Percentiles rank a stretch among this genome's conserved stretches.
Evolutionary conservation across 2,113 vertebrate species (phyloP).

Genomic region (Gnathochromis pfefferi): DNA sequence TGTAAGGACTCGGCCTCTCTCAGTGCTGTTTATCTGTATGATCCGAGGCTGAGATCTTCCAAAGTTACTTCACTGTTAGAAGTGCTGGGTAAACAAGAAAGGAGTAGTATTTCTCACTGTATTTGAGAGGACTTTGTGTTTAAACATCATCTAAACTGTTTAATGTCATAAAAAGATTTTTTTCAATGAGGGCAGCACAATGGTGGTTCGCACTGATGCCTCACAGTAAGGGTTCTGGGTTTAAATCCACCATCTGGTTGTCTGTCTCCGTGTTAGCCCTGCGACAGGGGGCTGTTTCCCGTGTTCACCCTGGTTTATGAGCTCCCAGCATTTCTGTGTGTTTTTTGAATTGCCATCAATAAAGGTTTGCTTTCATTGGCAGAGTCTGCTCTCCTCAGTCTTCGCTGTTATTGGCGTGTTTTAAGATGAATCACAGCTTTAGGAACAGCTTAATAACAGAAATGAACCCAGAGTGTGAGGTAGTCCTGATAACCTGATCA

Average conservation of each 20-base stretch:
- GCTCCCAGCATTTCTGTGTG: not conserved
- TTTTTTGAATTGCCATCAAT: not conserved
- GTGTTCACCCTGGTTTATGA: not conserved
- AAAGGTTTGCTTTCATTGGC: not conserved
- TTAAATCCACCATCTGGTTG: not conserved
- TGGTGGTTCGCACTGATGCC: not conserved
- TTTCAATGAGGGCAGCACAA: not conserved
- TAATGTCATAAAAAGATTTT: not conserved
- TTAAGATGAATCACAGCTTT: not conserved
- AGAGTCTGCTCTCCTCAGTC: not conserved
- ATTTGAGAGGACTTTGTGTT: not conserved
- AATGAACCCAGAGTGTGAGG: not conserved
- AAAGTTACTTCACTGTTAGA: not conserved
- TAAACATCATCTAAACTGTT: not conserved
- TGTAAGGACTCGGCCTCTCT: not conserved
- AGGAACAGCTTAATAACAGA: not conserved
- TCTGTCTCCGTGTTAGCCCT: not conserved
- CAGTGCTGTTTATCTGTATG: not conserved
- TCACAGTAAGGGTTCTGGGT: not conserved
- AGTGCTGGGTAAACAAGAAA: not conserved
- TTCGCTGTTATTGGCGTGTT: not conserved
- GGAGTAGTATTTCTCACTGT: rapidly evolving
- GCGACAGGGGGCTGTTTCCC: not conserved
- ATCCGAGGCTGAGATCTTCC: not conserved
- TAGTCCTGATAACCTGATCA: not conserved